phyloP scores from a whole-genome alignment of 2,797 vertebrate species.

The Poecilia velifera region DNA sequence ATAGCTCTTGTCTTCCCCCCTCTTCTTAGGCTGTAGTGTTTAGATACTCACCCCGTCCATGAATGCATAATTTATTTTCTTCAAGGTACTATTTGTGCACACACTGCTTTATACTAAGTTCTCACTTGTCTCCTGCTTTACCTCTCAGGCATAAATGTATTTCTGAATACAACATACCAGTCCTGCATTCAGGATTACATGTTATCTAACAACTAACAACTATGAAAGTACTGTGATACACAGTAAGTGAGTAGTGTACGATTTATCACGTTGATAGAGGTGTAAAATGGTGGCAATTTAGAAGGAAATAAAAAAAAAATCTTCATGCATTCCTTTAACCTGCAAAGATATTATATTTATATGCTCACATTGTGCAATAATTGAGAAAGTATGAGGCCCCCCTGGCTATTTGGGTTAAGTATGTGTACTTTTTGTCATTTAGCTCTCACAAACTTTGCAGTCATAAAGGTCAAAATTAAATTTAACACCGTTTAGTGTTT shows the following conservation, averaged over 20 bases:
- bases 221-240: slow-evolving; percentile 69
- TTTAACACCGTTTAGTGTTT: slow-evolving; percentile 81
- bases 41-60: slow-evolving; percentile 76
- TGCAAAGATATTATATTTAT: slow-evolving; percentile 71
- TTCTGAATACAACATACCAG: slow-evolving; percentile 76
- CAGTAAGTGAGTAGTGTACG: slow-evolving; percentile 56
- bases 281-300: slow-evolving; percentile 73
- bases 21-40: slow-evolving; percentile 77
- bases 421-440: slow-evolving; percentile 77
- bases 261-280: slow-evolving; percentile 74
- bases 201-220: slow-evolving; percentile 73
- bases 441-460: slow-evolving; percentile 68
- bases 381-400: slow-evolving; percentile 82
- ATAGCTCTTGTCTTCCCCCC: slow-evolving; percentile 75
- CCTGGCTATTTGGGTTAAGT: slow-evolving; percentile 82
- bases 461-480: slow-evolving; percentile 86
- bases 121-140: slow-evolving; percentile 47
- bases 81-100: slow-evolving; percentile 75
- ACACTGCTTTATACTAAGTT: slow-evolving; percentile 65
- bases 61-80: slow-evolving; percentile 86
- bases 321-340: slow-evolving; percentile 65
- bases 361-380: slow-evolving; percentile 70
- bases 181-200: slow-evolving; percentile 61
- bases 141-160: slow-evolving; percentile 69
- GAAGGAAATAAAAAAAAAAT: slow-evolving; percentile 62